Evolutionary conservation across 2,797 vertebrate genomes (phyloP), one percentile per base, ranked within the genome.

Genomic region (Halcyon badia): DNA sequence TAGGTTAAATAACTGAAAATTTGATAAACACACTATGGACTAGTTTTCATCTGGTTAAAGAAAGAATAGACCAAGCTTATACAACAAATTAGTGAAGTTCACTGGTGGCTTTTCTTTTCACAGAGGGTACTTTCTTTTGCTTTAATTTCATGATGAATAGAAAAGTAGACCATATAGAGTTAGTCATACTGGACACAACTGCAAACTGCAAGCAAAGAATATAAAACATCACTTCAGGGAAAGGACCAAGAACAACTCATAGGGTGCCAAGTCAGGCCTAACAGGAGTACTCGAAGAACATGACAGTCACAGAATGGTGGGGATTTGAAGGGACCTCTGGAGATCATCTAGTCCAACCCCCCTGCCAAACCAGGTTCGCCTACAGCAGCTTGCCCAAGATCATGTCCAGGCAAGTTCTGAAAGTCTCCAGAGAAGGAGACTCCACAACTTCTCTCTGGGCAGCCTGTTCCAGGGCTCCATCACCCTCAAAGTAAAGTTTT

Each of bases 1-100:
- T 41, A 58, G 13, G 9, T 81, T 66, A 90, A 87, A 75, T 60
- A 85, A 73, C 7, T 83, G 61, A 10, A 77, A 54, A 65, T 54
- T 54, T 68, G 3, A 65, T 64, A 66, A 91, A 11, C 22, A 48
- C 7, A 13, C 9, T 28, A 73, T 2, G 28, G 64, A 70, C 33
- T 52, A 68, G 13, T 16, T 94, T 83, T 56, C 41, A 64, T 26
- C 21, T 60, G 18, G 28, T 28, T 66, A 76, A 83, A 77, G 41
- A 49, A 48, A 73, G n/a, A 49, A 26, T 0, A 76, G 62, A 35
- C 5, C 35, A 0, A 9, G 26, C 11, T 41, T 30, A 18, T 41
- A 72, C 19, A 62, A 66, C 28, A 90, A 73, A 88, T 9, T 31
- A 26, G 16, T 26, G 18, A 10, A 16, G 14, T 8, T 77, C 39